These are phyloP conservation scores for Drosophila monieri DNA, from an alignment of 2,888 invertebrate species.

Conservation along the genomic window DNA sequence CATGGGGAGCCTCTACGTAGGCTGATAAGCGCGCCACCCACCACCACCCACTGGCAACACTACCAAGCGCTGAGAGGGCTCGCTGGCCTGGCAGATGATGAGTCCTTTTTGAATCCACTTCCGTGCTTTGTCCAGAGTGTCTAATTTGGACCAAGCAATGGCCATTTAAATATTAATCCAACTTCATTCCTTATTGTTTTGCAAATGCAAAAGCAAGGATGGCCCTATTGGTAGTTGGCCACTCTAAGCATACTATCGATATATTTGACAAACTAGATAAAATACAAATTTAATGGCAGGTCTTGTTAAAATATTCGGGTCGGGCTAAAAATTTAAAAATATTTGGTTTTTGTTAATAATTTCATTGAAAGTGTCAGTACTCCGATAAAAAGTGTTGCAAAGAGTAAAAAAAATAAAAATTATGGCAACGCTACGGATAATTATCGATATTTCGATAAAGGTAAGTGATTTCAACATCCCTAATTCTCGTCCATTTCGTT, in stretches of 20 bases:
- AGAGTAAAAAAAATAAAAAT: too few relatives aligned
- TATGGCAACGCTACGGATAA: background rate
- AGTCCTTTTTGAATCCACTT: background rate
- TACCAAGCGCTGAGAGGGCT: background rate
- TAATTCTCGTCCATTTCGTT: slow-evolving; percentile 83
- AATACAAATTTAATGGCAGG: too few relatives aligned
- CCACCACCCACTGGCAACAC: slow-evolving; percentile 23
- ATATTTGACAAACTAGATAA: background rate
- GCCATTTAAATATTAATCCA: slow-evolving; percentile 1
- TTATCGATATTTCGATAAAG: background rate
- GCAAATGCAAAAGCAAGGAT: slow-evolving; percentile 1
- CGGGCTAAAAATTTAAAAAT: too few relatives aligned
- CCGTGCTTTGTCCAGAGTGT: background rate
- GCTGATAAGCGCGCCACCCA: slow-evolving; percentile 35
- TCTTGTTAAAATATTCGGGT: too few relatives aligned
- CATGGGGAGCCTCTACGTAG: slow-evolving; percentile 25
- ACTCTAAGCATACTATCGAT: background rate
- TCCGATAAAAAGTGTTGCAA: background rate
- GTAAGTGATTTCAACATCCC: too few relatives aligned
- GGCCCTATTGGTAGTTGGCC: background rate
- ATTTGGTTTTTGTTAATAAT: too few relatives aligned
- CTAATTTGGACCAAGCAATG: background rate
- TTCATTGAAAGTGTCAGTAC: too few relatives aligned
- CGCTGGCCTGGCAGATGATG: background rate
- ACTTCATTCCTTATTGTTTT: slow-evolving; percentile 5